Evolutionary conservation across 2,888 invertebrate species (phyloP).

Genomic region (Bombylius major): DNA sequence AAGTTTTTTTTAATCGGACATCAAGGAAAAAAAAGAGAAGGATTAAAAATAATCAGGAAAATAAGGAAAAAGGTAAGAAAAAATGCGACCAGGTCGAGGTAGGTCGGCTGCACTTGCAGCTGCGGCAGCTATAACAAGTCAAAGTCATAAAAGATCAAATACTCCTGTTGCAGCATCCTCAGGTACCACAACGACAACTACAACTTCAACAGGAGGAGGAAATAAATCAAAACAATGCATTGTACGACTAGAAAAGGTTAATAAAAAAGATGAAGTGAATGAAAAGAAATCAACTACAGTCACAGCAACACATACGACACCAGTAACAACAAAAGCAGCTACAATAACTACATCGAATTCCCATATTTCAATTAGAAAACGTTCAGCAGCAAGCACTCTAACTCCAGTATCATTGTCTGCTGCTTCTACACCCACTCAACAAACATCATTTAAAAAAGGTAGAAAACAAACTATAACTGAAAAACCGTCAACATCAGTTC

Average conservation of each 20-base stretch:
- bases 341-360: not conserved
- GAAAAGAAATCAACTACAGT: conserved; percentile 13
- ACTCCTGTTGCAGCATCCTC: not conserved
- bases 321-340: conserved; percentile 3
- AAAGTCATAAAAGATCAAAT: not conserved
- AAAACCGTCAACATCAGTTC: not conserved
- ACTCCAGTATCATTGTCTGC: not conserved
- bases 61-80: not conserved
- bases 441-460: conserved; percentile 5
- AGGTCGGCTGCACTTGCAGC: conserved; percentile 1
- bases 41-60: not conserved
- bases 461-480: not conserved
- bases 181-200: not conserved
- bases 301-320: not conserved
- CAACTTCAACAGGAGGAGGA: conserved; percentile 5
- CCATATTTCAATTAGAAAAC: conserved; percentile 12
- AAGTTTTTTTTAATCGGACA: too few relatives aligned
- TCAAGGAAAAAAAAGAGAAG: not conserved
- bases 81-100: conserved; percentile 9
- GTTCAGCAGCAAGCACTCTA: not conserved
- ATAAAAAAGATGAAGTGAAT: conserved; percentile 8
- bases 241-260: conserved; percentile 29
- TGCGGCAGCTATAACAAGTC: not conserved
- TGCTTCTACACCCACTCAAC: not conserved
- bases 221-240: conserved; percentile 31